Evolutionary conservation across 2,888 invertebrate genomes (phyloP).

Genomic region (Salticus scenicus): DNA sequence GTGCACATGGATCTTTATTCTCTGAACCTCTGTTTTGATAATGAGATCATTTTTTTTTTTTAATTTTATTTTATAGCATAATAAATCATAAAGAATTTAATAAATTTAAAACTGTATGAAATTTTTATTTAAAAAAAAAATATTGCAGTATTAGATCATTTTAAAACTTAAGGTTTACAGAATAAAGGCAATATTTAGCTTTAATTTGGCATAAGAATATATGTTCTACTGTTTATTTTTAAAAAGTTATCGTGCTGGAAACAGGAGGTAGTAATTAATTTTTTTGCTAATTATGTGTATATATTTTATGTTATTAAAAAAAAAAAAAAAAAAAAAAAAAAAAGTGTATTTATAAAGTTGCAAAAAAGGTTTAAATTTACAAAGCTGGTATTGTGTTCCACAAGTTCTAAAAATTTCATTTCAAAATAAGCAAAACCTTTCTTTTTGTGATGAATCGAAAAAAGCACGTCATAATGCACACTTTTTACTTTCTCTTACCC

Average conservation of each 20-base stretch:
- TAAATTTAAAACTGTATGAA: not conserved
- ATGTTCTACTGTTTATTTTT: not conserved
- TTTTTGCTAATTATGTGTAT: not conserved
- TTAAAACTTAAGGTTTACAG: constrained; percentile 5
- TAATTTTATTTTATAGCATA: not conserved
- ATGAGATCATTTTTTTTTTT: not conserved
- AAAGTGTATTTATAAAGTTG: not conserved
- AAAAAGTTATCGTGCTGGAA: not conserved
- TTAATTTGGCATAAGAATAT: not conserved
- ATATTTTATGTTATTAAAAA: not conserved
- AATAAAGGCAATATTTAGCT: not conserved
- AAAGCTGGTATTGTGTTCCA: constrained; percentile 1
- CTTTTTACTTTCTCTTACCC: not conserved
- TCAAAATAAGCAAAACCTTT: no score
- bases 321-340: no score
- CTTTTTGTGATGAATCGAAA: not conserved
- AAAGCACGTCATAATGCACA: not conserved
- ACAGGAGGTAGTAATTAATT: not conserved
- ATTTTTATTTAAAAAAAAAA: not conserved
- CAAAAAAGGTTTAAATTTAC: not conserved
- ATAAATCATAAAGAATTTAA: constrained; percentile 3
- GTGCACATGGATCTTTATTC: not conserved
- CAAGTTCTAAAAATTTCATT: no score
- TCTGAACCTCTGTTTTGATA: constrained; percentile 2
- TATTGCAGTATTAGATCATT: not conserved